phyloP scores from a whole-genome alignment of 2,113 vertebrate genomes.

The Myrmecobius fasciatus region DNA sequence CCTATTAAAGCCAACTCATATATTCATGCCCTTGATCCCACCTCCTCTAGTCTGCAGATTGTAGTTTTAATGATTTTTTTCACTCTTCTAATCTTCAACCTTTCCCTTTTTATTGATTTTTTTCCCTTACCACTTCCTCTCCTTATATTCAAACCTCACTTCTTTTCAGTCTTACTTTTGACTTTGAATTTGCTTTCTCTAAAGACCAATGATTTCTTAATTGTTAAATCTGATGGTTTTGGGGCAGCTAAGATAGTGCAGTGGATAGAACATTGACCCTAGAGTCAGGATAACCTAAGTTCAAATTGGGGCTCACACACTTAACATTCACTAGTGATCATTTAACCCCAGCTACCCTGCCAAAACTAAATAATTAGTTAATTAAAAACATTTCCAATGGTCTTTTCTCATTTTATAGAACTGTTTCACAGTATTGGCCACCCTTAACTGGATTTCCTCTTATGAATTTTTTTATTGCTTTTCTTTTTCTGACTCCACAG shows the following conservation, averaged over 20 bases:
- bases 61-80: background rate
- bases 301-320: too few species aligned
- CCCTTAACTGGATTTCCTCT: background rate
- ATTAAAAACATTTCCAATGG: background rate
- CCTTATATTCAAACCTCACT: background rate
- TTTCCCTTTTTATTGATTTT: background rate
- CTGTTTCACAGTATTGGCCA: background rate
- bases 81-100: background rate
- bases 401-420: background rate
- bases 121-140: background rate
- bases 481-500: background rate
- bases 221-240: background rate
- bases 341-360: too few species aligned
- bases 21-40: background rate
- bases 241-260: too few species aligned
- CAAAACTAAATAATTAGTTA: too few species aligned
- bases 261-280: too few species aligned
- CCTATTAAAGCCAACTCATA: background rate
- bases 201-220: background rate
- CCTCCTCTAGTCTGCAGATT: background rate
- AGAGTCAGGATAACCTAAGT: too few species aligned
- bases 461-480: background rate
- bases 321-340: too few species aligned
- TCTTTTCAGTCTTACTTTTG: background rate
- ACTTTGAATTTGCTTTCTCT: background rate